These are phyloP conservation scores for Daboia siamensis DNA, from an alignment of 2,113 vertebrate species.

Conservation along the genomic window DNA sequence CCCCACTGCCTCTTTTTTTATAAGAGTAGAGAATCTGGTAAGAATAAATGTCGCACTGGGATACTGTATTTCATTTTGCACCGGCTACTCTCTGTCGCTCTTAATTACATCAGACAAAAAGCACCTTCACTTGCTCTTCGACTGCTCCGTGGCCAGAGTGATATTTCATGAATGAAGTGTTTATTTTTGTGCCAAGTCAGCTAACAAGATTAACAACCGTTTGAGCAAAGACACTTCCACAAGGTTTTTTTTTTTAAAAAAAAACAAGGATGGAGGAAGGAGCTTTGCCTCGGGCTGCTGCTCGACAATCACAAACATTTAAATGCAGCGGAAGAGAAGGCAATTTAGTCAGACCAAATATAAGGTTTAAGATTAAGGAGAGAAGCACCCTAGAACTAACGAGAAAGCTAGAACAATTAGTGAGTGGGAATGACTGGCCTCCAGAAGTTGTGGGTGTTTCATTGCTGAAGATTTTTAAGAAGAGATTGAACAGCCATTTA, in stretches of 20 bases:
- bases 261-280: conserved; percentile 28
- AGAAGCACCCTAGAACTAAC: background rate
- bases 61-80: conserved; percentile 44
- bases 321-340: conserved; percentile 49
- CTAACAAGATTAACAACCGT: conserved; percentile 71
- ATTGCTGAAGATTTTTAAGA: background rate
- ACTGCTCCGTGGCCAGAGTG: conserved; percentile 67
- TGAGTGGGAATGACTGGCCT: background rate
- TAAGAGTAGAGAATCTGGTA: conserved; percentile 51
- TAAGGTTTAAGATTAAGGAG: conserved; percentile 14
- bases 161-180: conserved; percentile 71
- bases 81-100: conserved; percentile 53
- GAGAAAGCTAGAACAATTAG: background rate
- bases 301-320: conserved; percentile 54
- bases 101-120: conserved; percentile 61
- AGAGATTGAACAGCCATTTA: background rate
- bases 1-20: conserved; percentile 40
- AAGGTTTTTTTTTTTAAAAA: conserved; percentile 44
- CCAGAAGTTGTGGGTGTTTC: background rate
- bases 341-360: conserved; percentile 44
- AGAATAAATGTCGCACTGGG: conserved; percentile 53
- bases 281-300: conserved; percentile 49
- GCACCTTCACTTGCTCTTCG: conserved; percentile 42
- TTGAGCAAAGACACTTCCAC: conserved; percentile 67
- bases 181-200: conserved; percentile 75